Evolutionary conservation across 2,888 invertebrate species (phyloP), one percentile per base, ranked within the genome.

Genomic region (Holacanthella duospinosa): DNA sequence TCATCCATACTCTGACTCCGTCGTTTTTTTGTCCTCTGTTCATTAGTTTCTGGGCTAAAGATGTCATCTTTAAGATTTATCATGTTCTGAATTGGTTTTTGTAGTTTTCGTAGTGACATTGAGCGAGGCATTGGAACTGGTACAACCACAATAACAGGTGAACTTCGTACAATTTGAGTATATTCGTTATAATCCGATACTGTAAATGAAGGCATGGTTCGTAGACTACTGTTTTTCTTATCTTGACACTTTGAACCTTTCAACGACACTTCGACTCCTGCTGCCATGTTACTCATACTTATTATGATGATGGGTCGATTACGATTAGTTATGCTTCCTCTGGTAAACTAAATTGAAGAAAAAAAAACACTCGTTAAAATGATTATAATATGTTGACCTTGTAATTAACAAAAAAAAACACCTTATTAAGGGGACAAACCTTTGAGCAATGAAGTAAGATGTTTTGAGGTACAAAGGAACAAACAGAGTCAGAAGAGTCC

Each of bases 1-100:
- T 57, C 57, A 57, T 57, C 57, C 57, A 57, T 21, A 21, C 57
- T 57, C 29, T 29, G 29, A 29, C 57, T 57, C 24, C 57, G 29
- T n/a, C 57, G 57, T 19, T 29, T 28, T 21, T 48, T 48, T n/a
- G 48, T n/a, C 19, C 21, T 9, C 48, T 48, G 19, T 21, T 48
- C 48, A 4, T 48, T 48, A 21, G 48, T 4, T 4, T 9, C 12
- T 9, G 4, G 21, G 21, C 4, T 9, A 4, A n/a, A 21, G 12
- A n/a, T 4, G 4, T 48, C 48, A 21, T 48, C 48, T 4, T 9
- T 9, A 16, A 9, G 6, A 16, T 36, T 36, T 6, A 36, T 9
- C 36, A 36, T 36, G n/a, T n/a, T n/a, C n/a, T n/a, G n/a, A n/a
- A n/a, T n/a, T n/a, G n/a, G n/a, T 16, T 43, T 43, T 25, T 24